These are phyloP conservation scores for Sialis fuliginosa DNA, from an alignment of 2,888 invertebrate species.

Conservation along the genomic window DNA sequence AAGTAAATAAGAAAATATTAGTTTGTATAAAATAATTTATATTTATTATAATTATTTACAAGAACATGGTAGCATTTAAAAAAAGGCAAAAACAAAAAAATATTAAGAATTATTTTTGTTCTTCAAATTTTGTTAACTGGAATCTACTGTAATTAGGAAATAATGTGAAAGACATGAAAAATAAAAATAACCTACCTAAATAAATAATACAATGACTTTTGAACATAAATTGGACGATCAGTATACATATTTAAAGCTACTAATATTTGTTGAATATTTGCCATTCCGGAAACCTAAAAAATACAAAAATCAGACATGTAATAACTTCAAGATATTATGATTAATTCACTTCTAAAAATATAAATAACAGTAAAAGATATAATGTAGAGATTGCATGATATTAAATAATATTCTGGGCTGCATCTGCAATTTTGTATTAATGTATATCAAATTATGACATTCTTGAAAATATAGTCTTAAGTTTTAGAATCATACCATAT, in stretches of 20 bases:
- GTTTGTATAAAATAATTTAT: neutral
- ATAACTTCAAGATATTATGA: too few species aligned
- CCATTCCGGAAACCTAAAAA: slow-evolving; percentile 33
- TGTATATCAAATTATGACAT: too few species aligned
- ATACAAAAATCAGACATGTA: neutral
- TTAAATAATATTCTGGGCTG: too few species aligned
- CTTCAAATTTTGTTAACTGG: too few species aligned
- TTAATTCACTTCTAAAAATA: neutral
- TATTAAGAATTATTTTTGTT: slow-evolving; percentile 12
- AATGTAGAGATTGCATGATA: neutral
- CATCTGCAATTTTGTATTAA: too few species aligned
- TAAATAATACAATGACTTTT: slow-evolving; percentile 46
- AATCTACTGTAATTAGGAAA: neutral
- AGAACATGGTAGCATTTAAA: neutral
- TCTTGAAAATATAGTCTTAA: too few species aligned
- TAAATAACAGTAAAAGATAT: neutral
- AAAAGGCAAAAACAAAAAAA: neutral
- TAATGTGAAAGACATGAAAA: neutral
- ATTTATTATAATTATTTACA: too few species aligned
- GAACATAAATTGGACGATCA: slow-evolving; percentile 38
- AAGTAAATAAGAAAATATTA: neutral
- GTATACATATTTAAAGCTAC: slow-evolving; percentile 38
- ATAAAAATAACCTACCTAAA: slow-evolving; percentile 24
- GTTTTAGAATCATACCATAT: too few species aligned
- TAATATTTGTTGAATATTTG: slow-evolving; percentile 34